Base-by-base conservation (phyloP, 2,888 invertebrate genomes). In the Charanyca ferruginea region DNA sequence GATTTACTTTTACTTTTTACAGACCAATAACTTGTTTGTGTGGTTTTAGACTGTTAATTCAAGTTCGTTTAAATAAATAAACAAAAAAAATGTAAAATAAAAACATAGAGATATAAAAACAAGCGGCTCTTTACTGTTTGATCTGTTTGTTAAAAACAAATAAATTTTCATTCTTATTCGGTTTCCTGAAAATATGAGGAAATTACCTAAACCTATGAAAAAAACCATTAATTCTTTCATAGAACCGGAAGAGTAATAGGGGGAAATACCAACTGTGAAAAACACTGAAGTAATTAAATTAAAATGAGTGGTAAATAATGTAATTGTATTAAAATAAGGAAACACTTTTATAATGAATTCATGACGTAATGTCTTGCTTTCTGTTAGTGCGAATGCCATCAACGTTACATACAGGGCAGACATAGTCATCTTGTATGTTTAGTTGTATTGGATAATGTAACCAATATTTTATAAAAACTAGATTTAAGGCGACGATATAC, bases 111-210 rank as follows among this genome's bases (percentile, higher is more conserved):
- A 22, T 18, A 6, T 20, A 22, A 54, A n/a, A 25, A 42, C 22
- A 41, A 32, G 8, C 5, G 18, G 20, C 45, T 9, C 16, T 47
- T 16, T 7, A 53, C 28, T 28, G 7, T 28, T 28, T 28, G 28
- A 5, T 28, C 3, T 28, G 28, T 28, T 28, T 28, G 28, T 28
- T 28, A 7, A 28, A 28, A 28, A 28, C 28, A 28, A 28, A 7
- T 28, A 28, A 28, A 28, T 28, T 35, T 59, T 20, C 16, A 3
- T 28, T 22, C 11, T 18, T 7, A 0, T 35, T n/a, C 11, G 3
- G 23, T 64, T 64, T 49, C 18, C 23, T 23, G 18, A 1, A 48
- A 18, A 48, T 28, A 41, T 41, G 9, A 48, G n/a, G 22, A 32
- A 18, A 18, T 49, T 28, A 11, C 1, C 8, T 38, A 9, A 20